A percentile compares a stretch with the other conserved stretches of the same genome.
Evolutionary conservation across 1,140 invertebrate species (phyloP).

Genomic region (Zaprionus davidi): DNA sequence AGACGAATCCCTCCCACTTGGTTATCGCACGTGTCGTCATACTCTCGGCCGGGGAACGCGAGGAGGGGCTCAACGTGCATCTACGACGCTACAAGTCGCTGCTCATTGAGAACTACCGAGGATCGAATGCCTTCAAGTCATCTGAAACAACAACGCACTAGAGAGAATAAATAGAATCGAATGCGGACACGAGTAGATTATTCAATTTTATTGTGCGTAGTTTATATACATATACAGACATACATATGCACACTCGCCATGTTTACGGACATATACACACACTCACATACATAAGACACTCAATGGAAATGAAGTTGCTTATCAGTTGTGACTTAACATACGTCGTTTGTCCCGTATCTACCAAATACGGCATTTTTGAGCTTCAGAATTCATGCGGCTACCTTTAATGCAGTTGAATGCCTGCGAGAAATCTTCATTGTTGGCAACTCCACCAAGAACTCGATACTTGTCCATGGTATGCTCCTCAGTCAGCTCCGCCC

Average conservation of each 20-base stretch:
- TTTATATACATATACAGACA: slow-evolving; percentile 17
- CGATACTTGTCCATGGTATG: slow-evolving; percentile 83
- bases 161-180: slow-evolving; percentile 13
- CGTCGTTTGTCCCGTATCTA: slow-evolving; percentile 22
- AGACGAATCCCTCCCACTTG: slow-evolving; percentile 86
- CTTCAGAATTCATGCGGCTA: slow-evolving; percentile 87
- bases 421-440: slow-evolving; percentile 87
- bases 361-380: slow-evolving; percentile 84
- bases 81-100: slow-evolving; percentile 86
- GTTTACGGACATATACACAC: neutral
- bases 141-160: slow-evolving; percentile 60
- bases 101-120: slow-evolving; percentile 87
- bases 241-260: neutral
- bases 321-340: slow-evolving; percentile 25
- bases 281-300: slow-evolving; percentile 7
- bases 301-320: slow-evolving; percentile 24
- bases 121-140: slow-evolving; percentile 76
- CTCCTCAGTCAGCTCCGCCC: slow-evolving; percentile 67
- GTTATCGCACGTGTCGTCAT: slow-evolving; percentile 87
- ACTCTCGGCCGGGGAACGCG: slow-evolving; percentile 81
- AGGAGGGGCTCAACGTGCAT: slow-evolving; percentile 85
- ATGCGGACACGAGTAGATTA: slow-evolving; percentile 2
- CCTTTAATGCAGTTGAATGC: slow-evolving; percentile 86
- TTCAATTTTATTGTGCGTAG: slow-evolving; percentile 19
- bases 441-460: slow-evolving; percentile 89